A percentile compares a stretch with the other conserved stretches of the same genome.
phyloP scores from a whole-genome alignment of 2,888 invertebrate species.

The Acleris laterana region DNA sequence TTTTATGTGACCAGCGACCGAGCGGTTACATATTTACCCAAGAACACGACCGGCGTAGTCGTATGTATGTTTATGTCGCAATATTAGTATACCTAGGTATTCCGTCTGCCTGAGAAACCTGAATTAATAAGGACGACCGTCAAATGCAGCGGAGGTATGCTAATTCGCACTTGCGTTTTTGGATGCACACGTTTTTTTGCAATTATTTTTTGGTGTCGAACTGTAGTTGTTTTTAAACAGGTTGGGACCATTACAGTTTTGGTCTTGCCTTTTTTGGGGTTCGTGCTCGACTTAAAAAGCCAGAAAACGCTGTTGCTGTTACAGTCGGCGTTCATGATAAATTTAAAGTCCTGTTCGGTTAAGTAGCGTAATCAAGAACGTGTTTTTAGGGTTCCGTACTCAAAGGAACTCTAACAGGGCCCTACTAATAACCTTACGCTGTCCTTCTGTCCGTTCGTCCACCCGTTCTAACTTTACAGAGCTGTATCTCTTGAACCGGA shows the following conservation, averaged over 20 bases:
- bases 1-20: slow-evolving; percentile 74
- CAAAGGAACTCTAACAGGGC: too few species aligned
- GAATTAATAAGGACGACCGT: slow-evolving; percentile 24
- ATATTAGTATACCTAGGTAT: slow-evolving; percentile 20
- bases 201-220: background rate
- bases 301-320: background rate
- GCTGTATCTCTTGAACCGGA: too few species aligned
- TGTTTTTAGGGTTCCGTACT: background rate
- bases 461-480: too few species aligned
- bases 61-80: slow-evolving; percentile 18
- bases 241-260: background rate
- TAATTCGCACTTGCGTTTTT: slow-evolving; percentile 27
- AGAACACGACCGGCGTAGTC: slow-evolving; percentile 54
- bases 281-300: slow-evolving; percentile 1
- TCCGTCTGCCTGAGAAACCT: slow-evolving; percentile 21
- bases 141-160: slow-evolving; percentile 17
- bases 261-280: slow-evolving; percentile 7
- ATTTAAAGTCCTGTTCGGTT: background rate
- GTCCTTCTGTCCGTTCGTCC: too few species aligned
- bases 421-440: background rate
- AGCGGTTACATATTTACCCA: slow-evolving; percentile 73
- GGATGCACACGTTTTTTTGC: slow-evolving; percentile 14
- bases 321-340: background rate
- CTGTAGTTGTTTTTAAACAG: background rate
- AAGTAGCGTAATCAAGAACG: background rate